A percentile compares a stretch with the other conserved stretches of the same genome.
phyloP scores from a whole-genome alignment of 2,113 vertebrate genomes.

The Henicopernis longicauda region DNA sequence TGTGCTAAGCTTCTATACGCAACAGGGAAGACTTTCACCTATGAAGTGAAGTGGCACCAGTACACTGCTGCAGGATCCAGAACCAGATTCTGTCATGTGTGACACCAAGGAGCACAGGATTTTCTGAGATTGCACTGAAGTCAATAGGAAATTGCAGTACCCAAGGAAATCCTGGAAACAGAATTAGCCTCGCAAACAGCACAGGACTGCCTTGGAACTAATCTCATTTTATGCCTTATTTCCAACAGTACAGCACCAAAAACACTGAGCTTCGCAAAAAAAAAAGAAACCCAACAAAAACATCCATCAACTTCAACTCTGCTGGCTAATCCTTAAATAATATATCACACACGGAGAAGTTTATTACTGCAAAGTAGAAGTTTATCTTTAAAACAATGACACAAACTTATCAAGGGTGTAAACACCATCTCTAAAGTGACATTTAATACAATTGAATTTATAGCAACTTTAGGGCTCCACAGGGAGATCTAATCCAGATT shows the following conservation, averaged over 20 bases:
- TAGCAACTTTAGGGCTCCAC: neutral
- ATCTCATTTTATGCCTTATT: neutral
- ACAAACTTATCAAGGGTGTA: neutral
- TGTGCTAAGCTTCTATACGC: neutral
- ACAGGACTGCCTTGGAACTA: neutral
- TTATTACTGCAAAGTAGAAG: neutral
- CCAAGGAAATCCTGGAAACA: neutral
- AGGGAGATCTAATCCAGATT: neutral
- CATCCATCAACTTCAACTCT: neutral
- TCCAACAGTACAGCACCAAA: neutral
- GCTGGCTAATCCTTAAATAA: neutral
- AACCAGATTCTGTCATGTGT: rapidly evolving
- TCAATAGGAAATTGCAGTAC: neutral
- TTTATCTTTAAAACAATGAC: constrained; percentile 22
- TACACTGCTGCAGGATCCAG: neutral
- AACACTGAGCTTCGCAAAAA: neutral
- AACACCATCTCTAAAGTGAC: neutral
- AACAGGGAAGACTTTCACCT: neutral
- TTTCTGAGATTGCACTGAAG: neutral
- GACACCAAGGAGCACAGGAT: neutral
- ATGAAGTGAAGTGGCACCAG: neutral
- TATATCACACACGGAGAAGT: neutral
- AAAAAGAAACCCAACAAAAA: neutral
- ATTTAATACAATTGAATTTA: neutral
- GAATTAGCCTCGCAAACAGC: neutral